Conservation (phyloP, 2,797 vertebrate genomes). For the Acrocephalus scirpaceus region DNA sequence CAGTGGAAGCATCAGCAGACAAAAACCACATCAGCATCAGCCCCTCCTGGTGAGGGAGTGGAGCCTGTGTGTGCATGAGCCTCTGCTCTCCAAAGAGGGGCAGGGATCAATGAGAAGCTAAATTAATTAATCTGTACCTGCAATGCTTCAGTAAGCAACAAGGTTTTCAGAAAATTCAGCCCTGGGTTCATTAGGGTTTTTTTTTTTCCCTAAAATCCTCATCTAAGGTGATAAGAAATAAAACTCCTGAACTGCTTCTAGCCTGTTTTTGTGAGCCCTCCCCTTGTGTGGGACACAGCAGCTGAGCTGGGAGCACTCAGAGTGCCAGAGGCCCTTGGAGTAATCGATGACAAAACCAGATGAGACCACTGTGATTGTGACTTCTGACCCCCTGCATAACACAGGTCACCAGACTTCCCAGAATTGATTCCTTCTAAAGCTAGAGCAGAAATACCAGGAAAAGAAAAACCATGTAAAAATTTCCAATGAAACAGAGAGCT, state of each 20-base stretch:
- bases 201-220: neutral
- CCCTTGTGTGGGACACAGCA: neutral
- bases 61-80: neutral
- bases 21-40: neutral
- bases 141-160: neutral
- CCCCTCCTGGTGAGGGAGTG: neutral
- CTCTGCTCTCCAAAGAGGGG: neutral
- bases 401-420: neutral
- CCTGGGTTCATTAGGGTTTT: neutral
- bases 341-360: neutral
- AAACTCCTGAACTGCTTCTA: neutral
- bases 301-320: neutral
- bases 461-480: constrained; percentile 4
- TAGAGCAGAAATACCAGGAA: neutral
- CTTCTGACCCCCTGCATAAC: neutral
- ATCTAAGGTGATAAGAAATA: neutral
- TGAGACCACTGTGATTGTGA: neutral
- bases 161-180: neutral
- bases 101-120: neutral
- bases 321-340: neutral
- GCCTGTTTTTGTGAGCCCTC: neutral
- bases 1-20: neutral
- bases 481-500: neutral
- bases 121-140: neutral
- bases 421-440: neutral